Percentiles rank a stretch among this genome's conserved stretches.
Conservation (phyloP, 53 echinoderm and acorn worm species). For the Luidia sarsii region DNA sequence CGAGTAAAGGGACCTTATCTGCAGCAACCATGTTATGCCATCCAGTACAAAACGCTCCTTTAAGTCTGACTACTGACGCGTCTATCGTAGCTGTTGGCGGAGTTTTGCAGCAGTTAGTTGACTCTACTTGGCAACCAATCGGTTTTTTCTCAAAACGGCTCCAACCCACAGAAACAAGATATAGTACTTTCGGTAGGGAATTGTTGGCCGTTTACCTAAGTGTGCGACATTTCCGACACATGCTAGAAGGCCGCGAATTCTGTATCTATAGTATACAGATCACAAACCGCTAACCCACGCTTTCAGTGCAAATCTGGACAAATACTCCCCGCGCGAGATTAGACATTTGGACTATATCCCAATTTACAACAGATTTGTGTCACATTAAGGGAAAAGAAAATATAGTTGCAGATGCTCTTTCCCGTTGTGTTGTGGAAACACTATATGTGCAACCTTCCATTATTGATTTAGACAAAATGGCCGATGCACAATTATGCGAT, state of each 20-base stretch:
- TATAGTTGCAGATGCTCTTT: slow-evolving; percentile 31
- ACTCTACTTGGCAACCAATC: neutral
- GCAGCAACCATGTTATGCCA: neutral
- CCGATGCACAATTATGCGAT: slow-evolving; percentile 7
- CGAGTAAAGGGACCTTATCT: slow-evolving; percentile 9
- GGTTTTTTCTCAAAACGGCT: slow-evolving; percentile 17
- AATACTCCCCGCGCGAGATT: slow-evolving; percentile 7
- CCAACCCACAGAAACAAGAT: slow-evolving; percentile 1
- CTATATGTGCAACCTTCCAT: neutral
- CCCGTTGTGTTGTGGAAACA: neutral
- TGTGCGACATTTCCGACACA: slow-evolving; percentile 3
- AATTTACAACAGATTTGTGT: slow-evolving; percentile 49
- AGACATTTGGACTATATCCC: slow-evolving; percentile 11
- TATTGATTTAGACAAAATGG: slow-evolving; percentile 27
- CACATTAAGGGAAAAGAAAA: neutral
- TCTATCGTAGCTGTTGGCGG: slow-evolving; percentile 37
- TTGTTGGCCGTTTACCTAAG: slow-evolving; percentile 12
- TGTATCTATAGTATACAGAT: slow-evolving; percentile 13
- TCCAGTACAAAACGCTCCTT: neutral
- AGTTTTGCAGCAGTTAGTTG: slow-evolving; percentile 9
- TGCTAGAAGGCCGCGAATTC: slow-evolving; percentile 9
- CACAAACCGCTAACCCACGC: slow-evolving; percentile 14
- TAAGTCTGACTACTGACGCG: slow-evolving; percentile 54
- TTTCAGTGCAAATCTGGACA: neutral
- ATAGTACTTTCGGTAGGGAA: slow-evolving; percentile 19